A percentile compares a stretch with the other conserved stretches of the same genome.
Evolutionary conservation across 1,140 invertebrate genomes (phyloP).

Genomic region (Bombus waltoni): DNA sequence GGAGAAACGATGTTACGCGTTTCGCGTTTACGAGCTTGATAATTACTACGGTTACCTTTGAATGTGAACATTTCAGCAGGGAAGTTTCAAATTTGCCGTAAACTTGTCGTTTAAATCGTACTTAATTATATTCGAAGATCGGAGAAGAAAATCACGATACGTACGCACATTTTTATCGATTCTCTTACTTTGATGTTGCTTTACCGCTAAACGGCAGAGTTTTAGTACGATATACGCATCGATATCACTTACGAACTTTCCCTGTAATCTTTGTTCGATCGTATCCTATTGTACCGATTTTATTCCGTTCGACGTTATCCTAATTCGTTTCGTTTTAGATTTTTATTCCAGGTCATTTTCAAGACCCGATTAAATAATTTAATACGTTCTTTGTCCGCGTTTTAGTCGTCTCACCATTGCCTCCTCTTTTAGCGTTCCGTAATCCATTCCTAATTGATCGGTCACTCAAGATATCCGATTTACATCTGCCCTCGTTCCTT

Average conservation of each 20-base stretch:
- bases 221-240: too few relatives aligned
- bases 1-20: neutral
- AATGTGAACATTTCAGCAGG: neutral
- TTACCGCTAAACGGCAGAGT: too few relatives aligned
- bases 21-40: slow-evolving; percentile 1
- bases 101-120: neutral
- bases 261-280: neutral
- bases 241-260: too few relatives aligned
- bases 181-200: too few relatives aligned
- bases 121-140: neutral
- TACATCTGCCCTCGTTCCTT: neutral
- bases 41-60: neutral
- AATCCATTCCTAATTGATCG: neutral
- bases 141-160: neutral
- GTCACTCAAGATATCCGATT: slow-evolving; percentile 2
- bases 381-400: too few relatives aligned
- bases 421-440: neutral
- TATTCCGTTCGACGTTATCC: too few relatives aligned
- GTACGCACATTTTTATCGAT: too few relatives aligned
- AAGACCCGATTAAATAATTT: neutral
- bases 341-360: neutral
- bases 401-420: neutral
- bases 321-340: neutral
- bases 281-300: neutral
- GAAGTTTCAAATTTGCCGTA: neutral